Conservation (phyloP, 2,113 vertebrate species). For the Xiphophorus couchianus region DNA sequence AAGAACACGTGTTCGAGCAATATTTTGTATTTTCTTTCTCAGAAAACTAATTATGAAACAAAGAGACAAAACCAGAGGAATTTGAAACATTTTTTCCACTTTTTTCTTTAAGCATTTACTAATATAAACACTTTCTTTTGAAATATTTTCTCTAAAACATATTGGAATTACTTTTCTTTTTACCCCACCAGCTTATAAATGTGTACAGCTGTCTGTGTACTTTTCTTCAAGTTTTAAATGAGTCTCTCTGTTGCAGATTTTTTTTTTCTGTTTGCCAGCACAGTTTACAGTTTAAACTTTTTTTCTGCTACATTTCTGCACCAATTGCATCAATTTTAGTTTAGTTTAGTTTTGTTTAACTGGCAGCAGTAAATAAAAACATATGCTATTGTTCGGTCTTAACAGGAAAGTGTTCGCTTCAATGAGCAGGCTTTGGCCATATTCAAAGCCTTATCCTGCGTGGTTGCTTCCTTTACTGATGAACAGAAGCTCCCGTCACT, state of each 20-base stretch:
- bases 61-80: too few relatives aligned
- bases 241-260: not conserved
- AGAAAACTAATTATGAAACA: too few relatives aligned
- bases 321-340: not conserved
- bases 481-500: slow-evolving; percentile 69
- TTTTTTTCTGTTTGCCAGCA: not conserved
- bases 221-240: not conserved
- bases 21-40: too few relatives aligned
- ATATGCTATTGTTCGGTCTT: slow-evolving; percentile 1
- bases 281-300: not conserved
- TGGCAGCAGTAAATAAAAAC: not conserved
- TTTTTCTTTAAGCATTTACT: too few relatives aligned
- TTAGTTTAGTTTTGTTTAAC: slow-evolving; percentile 1
- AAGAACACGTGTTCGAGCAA: too few relatives aligned
- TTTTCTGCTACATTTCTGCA: not conserved
- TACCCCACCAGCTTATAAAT: too few relatives aligned
- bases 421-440: slow-evolving; percentile 81
- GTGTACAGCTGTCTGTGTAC: not conserved
- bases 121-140: too few relatives aligned
- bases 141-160: too few relatives aligned
- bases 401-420: slow-evolving; percentile 88
- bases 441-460: slow-evolving; percentile 81
- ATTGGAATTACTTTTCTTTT: too few relatives aligned
- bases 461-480: slow-evolving; percentile 82
- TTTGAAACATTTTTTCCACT: too few relatives aligned